Evolutionary conservation across 1,140 invertebrate genomes (phyloP).

Genomic region (Drosophila nebulosa): DNA sequence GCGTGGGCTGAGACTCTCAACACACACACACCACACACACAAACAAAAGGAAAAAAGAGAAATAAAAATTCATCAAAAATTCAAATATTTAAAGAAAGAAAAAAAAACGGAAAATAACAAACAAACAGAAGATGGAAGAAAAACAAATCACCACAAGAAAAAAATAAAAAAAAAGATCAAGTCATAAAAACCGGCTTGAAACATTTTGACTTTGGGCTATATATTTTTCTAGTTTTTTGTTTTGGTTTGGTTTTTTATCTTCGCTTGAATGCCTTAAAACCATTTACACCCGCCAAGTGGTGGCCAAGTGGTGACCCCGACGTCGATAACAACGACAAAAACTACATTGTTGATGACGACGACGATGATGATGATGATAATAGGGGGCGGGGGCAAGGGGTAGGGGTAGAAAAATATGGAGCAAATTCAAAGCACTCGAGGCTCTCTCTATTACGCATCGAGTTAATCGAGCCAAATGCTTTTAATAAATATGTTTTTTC

Average conservation of each 20-base stretch:
- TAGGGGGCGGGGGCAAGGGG: background rate
- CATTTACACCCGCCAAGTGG: conserved; percentile 6
- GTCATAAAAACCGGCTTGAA: conserved; percentile 6
- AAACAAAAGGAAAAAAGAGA: background rate
- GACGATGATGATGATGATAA: background rate
- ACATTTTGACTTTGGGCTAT: conserved; percentile 9
- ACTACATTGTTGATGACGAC: background rate
- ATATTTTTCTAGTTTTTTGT: conserved; percentile 1
- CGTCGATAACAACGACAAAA: background rate
- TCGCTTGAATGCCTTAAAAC: conserved; percentile 10
- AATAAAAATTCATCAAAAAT: conserved; percentile 2
- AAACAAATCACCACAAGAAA: background rate
- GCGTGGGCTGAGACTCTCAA: background rate
- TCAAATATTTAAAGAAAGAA: background rate
- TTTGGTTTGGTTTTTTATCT: background rate
- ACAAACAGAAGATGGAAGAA: conserved; percentile 8
- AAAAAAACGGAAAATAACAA: background rate
- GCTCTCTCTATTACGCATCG: background rate
- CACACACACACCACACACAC: background rate
- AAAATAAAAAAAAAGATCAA: conserved; percentile 1
- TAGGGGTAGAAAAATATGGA: background rate
- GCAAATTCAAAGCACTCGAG: background rate
- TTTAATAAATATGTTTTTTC: conserved; percentile 9
- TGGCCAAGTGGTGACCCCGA: conserved; percentile 4
- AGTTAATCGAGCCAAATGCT: conserved; percentile 5